A percentile compares a stretch with the other conserved stretches of the same genome.
These are phyloP conservation scores for Philhelius pedissequus DNA, from an alignment of 2,888 invertebrate genomes.

Conservation along the genomic window DNA sequence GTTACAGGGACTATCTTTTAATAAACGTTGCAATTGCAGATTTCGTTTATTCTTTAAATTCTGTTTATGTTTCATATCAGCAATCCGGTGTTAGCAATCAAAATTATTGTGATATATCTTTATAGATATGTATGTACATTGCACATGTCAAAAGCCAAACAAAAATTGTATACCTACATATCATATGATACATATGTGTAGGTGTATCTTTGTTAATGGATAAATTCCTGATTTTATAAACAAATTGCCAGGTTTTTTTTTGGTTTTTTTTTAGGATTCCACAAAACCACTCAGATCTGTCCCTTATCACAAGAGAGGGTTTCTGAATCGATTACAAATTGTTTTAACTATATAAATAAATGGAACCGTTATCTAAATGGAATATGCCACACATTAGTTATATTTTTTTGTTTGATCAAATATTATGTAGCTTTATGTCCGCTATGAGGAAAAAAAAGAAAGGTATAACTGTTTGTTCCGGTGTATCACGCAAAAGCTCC, in stretches of 20 bases:
- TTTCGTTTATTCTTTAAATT: too few species aligned
- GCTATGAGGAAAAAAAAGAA: not conserved
- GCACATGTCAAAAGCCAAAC: too few species aligned
- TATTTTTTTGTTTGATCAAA: not conserved
- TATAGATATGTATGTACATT: too few species aligned
- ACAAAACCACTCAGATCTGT: slow-evolving; percentile 5
- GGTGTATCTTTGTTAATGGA: too few species aligned
- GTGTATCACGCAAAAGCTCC: slow-evolving; percentile 36
- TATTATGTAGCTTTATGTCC: slow-evolving; percentile 8
- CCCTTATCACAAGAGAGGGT: not conserved
- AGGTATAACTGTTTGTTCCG: slow-evolving; percentile 29
- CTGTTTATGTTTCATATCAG: too few species aligned
- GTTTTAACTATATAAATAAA: slow-evolving; percentile 10
- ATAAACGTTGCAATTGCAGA: too few species aligned
- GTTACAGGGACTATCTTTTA: too few species aligned
- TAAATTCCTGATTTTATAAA: not conserved
- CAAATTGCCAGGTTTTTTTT: not conserved
- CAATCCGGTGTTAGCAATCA: too few species aligned
- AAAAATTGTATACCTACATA: too few species aligned
- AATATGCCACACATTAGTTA: not conserved
- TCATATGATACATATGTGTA: too few species aligned
- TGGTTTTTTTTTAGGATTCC: not conserved
- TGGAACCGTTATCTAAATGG: slow-evolving; percentile 23
- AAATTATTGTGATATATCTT: too few species aligned
- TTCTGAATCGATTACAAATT: slow-evolving; percentile 3